Conservation (phyloP, 2,888 invertebrate species). For the Pyrochroa serraticornis region DNA sequence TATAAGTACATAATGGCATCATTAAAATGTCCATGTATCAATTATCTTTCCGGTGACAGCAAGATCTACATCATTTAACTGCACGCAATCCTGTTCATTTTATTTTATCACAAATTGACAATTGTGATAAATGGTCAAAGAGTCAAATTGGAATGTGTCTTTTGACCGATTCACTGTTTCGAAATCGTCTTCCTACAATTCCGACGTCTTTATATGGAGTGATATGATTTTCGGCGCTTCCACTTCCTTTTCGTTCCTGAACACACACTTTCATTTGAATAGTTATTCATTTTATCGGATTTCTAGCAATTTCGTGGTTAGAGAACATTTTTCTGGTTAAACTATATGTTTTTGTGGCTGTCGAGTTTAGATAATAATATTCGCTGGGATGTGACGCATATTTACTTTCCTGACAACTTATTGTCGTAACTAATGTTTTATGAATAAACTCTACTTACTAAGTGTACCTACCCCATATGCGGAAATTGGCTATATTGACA, state of each 20-base stretch:
- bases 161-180: too few relatives aligned
- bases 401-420: conserved; percentile 19
- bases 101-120: not conserved
- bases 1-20: conserved; percentile 42
- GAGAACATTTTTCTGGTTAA: not conserved
- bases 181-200: too few relatives aligned
- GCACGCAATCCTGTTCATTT: conserved; percentile 30
- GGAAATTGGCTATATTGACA: too few relatives aligned
- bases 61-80: conserved; percentile 31
- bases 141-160: too few relatives aligned
- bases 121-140: too few relatives aligned
- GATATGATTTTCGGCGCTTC: too few relatives aligned
- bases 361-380: conserved; percentile 5
- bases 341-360: conserved; percentile 12
- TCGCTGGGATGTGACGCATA: conserved; percentile 20
- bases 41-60: conserved; percentile 38
- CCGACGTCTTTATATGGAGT: too few relatives aligned
- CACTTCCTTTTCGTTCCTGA: not conserved
- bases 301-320: conserved; percentile 13
- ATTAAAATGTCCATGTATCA: conserved; percentile 42
- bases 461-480: too few relatives aligned
- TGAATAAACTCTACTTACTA: too few relatives aligned
- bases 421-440: not conserved
- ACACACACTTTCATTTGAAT: not conserved
- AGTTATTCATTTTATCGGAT: conserved; percentile 4